Evolutionary conservation across 2,888 invertebrate genomes (phyloP).

Genomic region (Congeria kusceri): DNA sequence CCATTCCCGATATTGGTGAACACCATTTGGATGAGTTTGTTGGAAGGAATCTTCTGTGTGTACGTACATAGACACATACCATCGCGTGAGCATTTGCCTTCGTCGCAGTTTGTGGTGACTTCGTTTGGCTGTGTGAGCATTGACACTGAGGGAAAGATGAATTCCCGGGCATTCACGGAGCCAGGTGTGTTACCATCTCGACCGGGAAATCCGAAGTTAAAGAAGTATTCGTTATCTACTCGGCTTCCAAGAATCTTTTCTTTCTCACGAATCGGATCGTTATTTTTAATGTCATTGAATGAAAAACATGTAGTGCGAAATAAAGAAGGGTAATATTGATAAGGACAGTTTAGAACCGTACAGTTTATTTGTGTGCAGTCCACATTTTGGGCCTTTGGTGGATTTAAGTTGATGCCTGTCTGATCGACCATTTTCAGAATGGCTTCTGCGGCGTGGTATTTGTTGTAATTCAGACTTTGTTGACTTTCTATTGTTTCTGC

Average conservation of each 20-base stretch:
- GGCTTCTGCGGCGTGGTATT: slow-evolving; percentile 60
- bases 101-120: slow-evolving; percentile 19
- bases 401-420: slow-evolving; percentile 12
- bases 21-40: slow-evolving; percentile 24
- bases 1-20: slow-evolving; percentile 60
- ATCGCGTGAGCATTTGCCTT: slow-evolving; percentile 22
- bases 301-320: slow-evolving; percentile 29
- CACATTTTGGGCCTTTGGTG: slow-evolving; percentile 3
- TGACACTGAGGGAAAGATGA: slow-evolving; percentile 37
- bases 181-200: slow-evolving; percentile 49
- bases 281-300: slow-evolving; percentile 38
- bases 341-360: slow-evolving; percentile 66
- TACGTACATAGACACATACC: slow-evolving; percentile 66
- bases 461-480: slow-evolving; percentile 14
- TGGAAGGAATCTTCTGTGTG: slow-evolving; percentile 25
- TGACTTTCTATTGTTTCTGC: slow-evolving; percentile 60
- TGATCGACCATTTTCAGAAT: slow-evolving; percentile 52
- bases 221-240: slow-evolving; percentile 47
- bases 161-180: slow-evolving; percentile 64
- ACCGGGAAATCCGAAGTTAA: slow-evolving; percentile 71
- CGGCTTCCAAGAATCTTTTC: slow-evolving; percentile 1
- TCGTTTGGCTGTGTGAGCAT: slow-evolving; percentile 44
- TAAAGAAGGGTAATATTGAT: slow-evolving; percentile 23
- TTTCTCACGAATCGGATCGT: slow-evolving; percentile 20
- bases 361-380: slow-evolving; percentile 45